Evolutionary conservation across 2,113 vertebrate species (phyloP).

Genomic region (Lamprologus sp.): DNA sequence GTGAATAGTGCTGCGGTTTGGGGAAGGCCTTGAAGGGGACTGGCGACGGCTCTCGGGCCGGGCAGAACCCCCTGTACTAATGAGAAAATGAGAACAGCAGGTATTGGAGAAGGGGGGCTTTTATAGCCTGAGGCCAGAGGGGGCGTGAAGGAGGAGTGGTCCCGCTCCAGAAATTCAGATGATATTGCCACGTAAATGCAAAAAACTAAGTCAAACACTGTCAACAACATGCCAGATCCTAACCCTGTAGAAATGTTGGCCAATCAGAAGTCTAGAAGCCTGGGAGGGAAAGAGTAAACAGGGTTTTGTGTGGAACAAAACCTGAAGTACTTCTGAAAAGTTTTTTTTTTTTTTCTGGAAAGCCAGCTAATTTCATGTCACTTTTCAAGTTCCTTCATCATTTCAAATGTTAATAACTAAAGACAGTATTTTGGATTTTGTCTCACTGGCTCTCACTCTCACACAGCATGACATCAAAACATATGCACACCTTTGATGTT

Average conservation of each 20-base stretch:
- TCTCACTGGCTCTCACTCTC: background rate
- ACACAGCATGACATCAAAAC: background rate
- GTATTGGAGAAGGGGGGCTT: no score
- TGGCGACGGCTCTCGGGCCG: no score
- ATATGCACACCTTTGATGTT: background rate
- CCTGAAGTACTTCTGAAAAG: background rate
- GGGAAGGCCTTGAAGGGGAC: no score
- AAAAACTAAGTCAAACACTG: background rate
- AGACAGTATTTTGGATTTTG: background rate
- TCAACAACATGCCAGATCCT: background rate
- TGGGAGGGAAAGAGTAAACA: background rate
- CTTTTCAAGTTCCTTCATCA: background rate
- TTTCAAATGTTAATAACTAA: background rate
- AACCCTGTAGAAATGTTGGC: background rate
- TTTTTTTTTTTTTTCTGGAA: background rate
- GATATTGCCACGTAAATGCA: no score
- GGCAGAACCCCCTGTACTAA: no score
- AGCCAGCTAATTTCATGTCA: background rate
- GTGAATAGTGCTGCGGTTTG: no score
- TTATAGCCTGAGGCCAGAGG: no score
- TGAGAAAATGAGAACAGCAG: no score
- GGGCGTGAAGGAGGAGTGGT: no score
- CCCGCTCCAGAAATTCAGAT: no score
- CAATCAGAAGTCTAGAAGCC: background rate
- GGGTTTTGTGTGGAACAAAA: background rate